Conservation (phyloP, 2,797 vertebrate genomes). For the Sphenopsis melanotis region DNA sequence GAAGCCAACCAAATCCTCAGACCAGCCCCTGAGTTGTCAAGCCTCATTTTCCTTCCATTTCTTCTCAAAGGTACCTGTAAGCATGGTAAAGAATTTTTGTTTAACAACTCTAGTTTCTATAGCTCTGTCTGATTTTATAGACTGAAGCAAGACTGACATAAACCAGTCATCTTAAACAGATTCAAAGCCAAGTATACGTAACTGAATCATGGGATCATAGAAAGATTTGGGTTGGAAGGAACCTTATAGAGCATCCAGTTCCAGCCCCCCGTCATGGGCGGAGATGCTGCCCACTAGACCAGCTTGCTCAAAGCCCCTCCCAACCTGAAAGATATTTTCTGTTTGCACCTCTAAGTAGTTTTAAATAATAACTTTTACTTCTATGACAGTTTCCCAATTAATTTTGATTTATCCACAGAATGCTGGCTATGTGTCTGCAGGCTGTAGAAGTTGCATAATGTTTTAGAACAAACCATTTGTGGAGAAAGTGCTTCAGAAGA, state of each 20-base stretch:
- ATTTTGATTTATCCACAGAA: neutral
- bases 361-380: neutral
- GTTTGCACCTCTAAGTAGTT: neutral
- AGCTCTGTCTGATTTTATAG: neutral
- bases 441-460: neutral
- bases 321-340: neutral
- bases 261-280: neutral
- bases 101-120: neutral
- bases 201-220: neutral
- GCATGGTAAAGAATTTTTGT: neutral
- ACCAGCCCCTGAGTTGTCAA: neutral
- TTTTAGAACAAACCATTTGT: neutral
- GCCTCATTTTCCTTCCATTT: neutral
- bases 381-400: neutral
- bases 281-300: neutral
- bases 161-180: neutral
- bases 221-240: neutral
- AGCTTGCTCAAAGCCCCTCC: neutral
- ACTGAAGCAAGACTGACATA: neutral
- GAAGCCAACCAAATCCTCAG: slow-evolving; percentile 11
- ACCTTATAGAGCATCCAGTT: neutral
- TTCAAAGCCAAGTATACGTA: neutral
- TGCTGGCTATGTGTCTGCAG: neutral
- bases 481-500: neutral
- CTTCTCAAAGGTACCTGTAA: neutral